phyloP scores from a whole-genome alignment of 2,113 vertebrate genomes.

The Lepidothrix coronata region DNA sequence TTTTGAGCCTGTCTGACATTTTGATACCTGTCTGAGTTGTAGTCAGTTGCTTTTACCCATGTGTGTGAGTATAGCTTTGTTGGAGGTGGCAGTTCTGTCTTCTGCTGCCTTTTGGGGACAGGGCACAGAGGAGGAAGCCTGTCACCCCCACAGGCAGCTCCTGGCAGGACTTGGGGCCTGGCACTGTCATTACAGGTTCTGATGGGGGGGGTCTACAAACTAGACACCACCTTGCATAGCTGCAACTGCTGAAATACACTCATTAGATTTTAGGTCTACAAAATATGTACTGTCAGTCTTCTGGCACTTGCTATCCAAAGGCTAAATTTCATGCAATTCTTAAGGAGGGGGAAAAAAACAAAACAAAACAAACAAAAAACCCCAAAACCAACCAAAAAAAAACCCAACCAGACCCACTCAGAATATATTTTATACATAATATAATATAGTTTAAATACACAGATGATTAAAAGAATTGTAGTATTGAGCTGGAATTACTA shows the following conservation, averaged over 20 bases:
- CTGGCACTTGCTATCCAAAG: background rate
- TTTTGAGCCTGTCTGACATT: no score
- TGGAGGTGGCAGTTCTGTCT: background rate
- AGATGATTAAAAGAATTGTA: background rate
- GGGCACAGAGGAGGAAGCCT: background rate
- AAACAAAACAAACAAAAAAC: background rate
- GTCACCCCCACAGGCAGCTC: accelerated
- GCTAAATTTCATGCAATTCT: background rate
- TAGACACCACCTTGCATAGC: background rate
- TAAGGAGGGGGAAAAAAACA: background rate
- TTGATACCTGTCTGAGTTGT: background rate
- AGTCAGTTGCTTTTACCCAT: background rate
- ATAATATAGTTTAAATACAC: background rate
- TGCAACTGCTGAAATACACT: background rate
- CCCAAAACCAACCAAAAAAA: background rate
- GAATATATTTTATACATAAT: background rate
- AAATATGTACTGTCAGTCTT: background rate
- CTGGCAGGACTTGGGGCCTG: background rate
- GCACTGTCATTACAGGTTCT: background rate
- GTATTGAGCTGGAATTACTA: background rate
- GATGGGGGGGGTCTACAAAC: background rate
- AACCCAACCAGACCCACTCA: background rate
- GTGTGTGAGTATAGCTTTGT: background rate
- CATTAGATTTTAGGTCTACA: background rate
- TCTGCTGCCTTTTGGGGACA: accelerated